Evolutionary conservation across 1,140 invertebrate species (phyloP).

Genomic region (Andrena cerasifolii): DNA sequence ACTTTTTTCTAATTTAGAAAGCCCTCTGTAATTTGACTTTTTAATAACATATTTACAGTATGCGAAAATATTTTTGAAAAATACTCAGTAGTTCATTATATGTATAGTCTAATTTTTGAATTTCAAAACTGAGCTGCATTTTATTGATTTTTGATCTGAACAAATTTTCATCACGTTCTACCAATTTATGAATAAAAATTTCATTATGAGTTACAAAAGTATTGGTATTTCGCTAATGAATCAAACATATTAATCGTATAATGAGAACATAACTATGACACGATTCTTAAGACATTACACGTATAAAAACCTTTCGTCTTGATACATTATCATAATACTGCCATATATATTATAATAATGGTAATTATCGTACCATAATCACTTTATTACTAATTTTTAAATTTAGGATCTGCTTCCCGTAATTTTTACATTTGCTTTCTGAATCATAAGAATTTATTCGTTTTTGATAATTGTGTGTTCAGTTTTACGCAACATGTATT

Average conservation of each 20-base stretch:
- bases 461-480: background rate
- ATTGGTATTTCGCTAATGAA: slow-evolving; percentile 24
- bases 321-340: slow-evolving; percentile 37
- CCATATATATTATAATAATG: slow-evolving; percentile 30
- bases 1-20: background rate
- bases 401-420: slow-evolving; percentile 1
- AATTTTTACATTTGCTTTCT: background rate
- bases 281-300: slow-evolving; percentile 25
- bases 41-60: background rate
- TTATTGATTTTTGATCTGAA: background rate
- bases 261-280: slow-evolving; percentile 10
- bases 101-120: background rate
- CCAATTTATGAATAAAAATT: background rate
- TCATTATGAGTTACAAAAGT: slow-evolving; percentile 4
- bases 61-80: background rate
- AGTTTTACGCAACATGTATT: background rate
- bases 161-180: slow-evolving; percentile 13
- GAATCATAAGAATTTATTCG: background rate
- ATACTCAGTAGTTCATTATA: background rate
- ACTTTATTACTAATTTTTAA: background rate
- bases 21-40: background rate
- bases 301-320: slow-evolving; percentile 20
- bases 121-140: slow-evolving; percentile 10
- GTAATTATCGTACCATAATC: no score
- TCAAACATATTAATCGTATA: slow-evolving; percentile 27